These are phyloP conservation scores for Arizona elegans DNA, from an alignment of 2,113 vertebrate genomes.

Conservation along the genomic window DNA sequence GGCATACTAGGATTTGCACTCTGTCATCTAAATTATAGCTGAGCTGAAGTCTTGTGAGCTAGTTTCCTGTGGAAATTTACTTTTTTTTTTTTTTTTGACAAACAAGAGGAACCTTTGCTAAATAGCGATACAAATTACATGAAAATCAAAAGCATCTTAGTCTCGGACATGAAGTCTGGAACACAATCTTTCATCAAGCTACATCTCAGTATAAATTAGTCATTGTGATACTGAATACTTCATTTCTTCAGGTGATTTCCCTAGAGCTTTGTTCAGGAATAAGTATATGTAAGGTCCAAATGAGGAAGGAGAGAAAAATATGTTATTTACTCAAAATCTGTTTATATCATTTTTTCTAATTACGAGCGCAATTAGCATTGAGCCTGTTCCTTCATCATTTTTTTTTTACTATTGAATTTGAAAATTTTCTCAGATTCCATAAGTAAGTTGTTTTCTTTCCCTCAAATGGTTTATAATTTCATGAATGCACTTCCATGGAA, in stretches of 20 bases:
- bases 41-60: not conserved
- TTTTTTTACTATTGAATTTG: not conserved
- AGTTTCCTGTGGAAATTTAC: not conserved
- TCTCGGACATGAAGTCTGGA: not conserved
- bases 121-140: not conserved
- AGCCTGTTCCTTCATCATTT: not conserved
- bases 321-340: not conserved
- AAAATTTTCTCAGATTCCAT: not conserved
- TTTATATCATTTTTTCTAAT: constrained; percentile 16
- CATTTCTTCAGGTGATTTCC: constrained; percentile 15
- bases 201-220: not conserved
- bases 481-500: not conserved
- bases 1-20: not conserved
- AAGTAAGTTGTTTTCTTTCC: not conserved
- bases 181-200: constrained; percentile 26
- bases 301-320: not conserved
- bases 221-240: constrained; percentile 18
- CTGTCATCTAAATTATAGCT: not conserved
- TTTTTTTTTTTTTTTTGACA: constrained; percentile 14
- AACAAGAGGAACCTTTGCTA: not conserved
- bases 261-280: constrained; percentile 1
- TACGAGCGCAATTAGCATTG: constrained; percentile 18
- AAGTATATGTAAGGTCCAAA: constrained; percentile 12
- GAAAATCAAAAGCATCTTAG: not conserved
- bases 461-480: not conserved